Base-by-base conservation (phyloP, 2,113 vertebrate species). In the Gracilinanus agilis region DNA sequence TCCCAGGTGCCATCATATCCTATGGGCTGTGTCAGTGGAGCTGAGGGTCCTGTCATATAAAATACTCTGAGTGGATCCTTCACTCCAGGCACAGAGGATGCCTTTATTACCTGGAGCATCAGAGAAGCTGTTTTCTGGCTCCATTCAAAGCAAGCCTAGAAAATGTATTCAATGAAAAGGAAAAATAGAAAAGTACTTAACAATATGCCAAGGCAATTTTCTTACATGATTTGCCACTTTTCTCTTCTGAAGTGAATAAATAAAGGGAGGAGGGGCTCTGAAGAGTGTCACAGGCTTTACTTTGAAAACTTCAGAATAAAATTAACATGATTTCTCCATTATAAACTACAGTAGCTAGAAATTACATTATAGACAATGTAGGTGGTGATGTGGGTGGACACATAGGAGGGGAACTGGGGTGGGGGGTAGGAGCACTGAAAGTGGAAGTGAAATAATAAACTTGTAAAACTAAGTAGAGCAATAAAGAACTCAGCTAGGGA, bases 251-350 rank as follows among this genome's bases (percentile, higher is more conserved):
- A 98, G 97, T 97, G 97, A 98, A 97, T 97, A 98, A 98, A 97
- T 98, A 98, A 97, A 94, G 97, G 92, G 96, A 97, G 97, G 93
- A 98, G 95, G 97, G 92, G 95, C 95, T 96, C 94, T 98, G 97
- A 98, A 98, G 98, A 98, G 98, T 97, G 9, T 53, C 95, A 97
- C 97, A 98, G 97, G 97, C 98, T 98, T 98, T 98, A 98, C 97
- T 98, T 98, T 98, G 98, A 96, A 97, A 98, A 98, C 97, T 96
- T 98, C 91, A 97, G 98, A 98, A 98, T 98, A 98, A 97, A 98
- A 98, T 99, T 99, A 98, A 93, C 98, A 98, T 98, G 98, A 98
- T 97, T 98, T 98, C 96, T 95, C 96, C 97, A 97, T 98, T 98
- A 98, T 98, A 98, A 98, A 95, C 95, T 97, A 97, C 96, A 98